These are phyloP conservation scores for Hirudo medicinalis DNA, from an alignment of 1,140 invertebrate species.

Conservation along the genomic window DNA sequence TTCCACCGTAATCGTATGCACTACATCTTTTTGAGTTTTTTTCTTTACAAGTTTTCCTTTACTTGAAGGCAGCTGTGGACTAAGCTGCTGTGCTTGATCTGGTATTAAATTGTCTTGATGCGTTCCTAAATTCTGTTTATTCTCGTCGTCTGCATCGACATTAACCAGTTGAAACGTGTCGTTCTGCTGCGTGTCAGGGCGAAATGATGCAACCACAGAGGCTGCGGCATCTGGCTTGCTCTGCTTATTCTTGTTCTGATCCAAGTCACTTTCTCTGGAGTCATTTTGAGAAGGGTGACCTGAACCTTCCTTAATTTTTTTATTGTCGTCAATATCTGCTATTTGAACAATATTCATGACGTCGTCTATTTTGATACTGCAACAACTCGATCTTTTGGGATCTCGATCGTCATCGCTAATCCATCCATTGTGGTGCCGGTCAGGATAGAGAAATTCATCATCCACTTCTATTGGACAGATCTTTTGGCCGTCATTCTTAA, in stretches of 20 bases:
- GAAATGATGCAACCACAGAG: not conserved
- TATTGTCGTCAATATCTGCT: conserved; percentile 1
- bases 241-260: not conserved
- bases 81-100: not conserved
- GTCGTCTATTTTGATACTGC: conserved; percentile 6
- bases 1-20: no score
- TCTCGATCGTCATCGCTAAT: not conserved
- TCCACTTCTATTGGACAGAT: not conserved
- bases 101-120: not conserved
- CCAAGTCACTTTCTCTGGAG: not conserved
- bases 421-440: not conserved
- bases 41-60: not conserved
- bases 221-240: not conserved
- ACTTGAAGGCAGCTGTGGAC: not conserved
- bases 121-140: not conserved
- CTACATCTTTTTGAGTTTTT: not conserved
- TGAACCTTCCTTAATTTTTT: not conserved
- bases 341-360: not conserved
- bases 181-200: not conserved
- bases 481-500: conserved; percentile 1
- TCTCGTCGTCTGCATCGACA: not conserved
- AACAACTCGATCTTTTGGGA: not conserved
- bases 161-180: not conserved
- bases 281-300: not conserved
- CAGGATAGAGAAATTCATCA: not conserved